Base-by-base conservation (phyloP, 2,888 invertebrate genomes). In the Siphlonurus alternatus region DNA sequence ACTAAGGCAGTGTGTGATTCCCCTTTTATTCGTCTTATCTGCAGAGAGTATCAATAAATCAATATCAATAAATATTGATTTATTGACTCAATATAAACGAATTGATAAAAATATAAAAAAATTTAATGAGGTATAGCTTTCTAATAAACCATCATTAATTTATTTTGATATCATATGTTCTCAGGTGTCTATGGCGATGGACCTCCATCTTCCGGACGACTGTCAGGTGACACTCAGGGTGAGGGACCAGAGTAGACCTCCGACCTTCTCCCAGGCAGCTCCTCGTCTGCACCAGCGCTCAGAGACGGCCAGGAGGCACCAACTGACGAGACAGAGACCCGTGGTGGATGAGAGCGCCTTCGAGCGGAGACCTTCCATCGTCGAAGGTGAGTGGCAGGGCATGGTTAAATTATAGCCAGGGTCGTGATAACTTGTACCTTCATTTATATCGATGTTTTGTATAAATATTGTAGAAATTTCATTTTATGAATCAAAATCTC, bases 111-210 rank as follows among this genome's bases (percentile, higher is more conserved):
- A n/a, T n/a, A n/a, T n/a, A n/a, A n/a, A n/a, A n/a, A n/a, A n/a
- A n/a, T n/a, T n/a, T n/a, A n/a, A n/a, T n/a, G n/a, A n/a, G n/a
- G n/a, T n/a, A n/a, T n/a, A n/a, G n/a, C 67, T 10, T 67, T 67
- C n/a, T 61, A 64, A 15, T 51, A 63, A 15, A 54, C 38, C 15
- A 15, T 38, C 5, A 15, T 38, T 38, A 10, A n/a, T n/a, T n/a
- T n/a, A n/a, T n/a, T n/a, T n/a, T n/a, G n/a, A n/a, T n/a, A n/a
- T 38, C 7, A 10, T 38, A 38, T 38, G 61, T 22, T 65, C 63
- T 67, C 86, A 87, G 73, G 84, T 83, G 1, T 89, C 88, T 1
- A 83, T 89, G 78, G 87, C 87, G 38, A 78, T 89, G 77, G 89
- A 89, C 73, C 76, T 89, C 67, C 88, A 89, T 73, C 79, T 82